Base-by-base conservation (phyloP, 2,797 vertebrate species). In the Amazona finschi region DNA sequence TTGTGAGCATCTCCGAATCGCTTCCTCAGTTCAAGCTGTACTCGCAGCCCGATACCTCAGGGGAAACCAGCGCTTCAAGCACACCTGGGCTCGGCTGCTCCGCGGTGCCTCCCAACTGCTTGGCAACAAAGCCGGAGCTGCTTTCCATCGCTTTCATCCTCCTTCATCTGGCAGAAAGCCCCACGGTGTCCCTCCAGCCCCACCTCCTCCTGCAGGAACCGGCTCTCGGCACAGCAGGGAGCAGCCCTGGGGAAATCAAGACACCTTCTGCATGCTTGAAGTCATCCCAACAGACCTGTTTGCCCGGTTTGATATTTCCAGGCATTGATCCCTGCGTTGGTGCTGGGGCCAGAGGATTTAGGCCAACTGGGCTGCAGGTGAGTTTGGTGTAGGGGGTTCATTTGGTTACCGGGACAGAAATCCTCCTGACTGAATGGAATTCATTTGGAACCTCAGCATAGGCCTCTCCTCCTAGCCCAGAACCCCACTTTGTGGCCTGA, bases 291-390 rank as follows among this genome's bases (percentile, higher is more conserved):
- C 89, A 72, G 95, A 94, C 95, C 94, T 46, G 85, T 94, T 94
- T 1, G 65, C 94, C 96, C 89, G 61, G 91, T 92, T 7, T 30
- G 89, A 38, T 20, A 9, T 76, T 77, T 74, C 91, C 76, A 44
- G 13, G 60, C 15, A 0, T 69, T 2, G 49, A 91, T 83, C 75
- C 70, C 60, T 50, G 11, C 87, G 60, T 31, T 39, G 5, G 4
- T 2, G 72, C 81, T 2, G 5, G 20, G 46, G 67, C 50, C 50
- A 38, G 60, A 12, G 66, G 69, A 11, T 33, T 89, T 15, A 47
- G 71, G 67, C 60, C 38, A 16, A 21, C 3, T 16, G 50, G 43
- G 71, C 55, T 67, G 64, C 8, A 73, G 67, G 47, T 64, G 74
- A 74, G 46, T 52, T 41, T 14, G 70, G 19, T 62, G 57, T 10